phyloP scores from a whole-genome alignment of 1,140 invertebrate species.

The Aphelinus certus region DNA sequence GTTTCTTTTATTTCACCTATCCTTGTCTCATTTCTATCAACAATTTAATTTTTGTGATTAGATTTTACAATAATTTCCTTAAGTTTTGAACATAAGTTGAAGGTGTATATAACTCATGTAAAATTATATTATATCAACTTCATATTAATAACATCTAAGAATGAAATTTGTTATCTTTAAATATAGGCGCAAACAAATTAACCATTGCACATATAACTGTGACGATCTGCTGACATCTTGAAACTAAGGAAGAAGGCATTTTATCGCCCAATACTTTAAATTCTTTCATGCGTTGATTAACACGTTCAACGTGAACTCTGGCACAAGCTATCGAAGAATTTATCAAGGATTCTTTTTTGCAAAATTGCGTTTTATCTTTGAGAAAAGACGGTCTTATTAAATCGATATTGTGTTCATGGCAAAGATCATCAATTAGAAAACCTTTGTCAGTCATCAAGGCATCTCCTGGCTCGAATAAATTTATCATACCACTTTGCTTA shows the following conservation, averaged over 20 bases:
- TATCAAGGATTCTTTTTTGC: constrained; percentile 42
- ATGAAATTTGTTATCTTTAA: constrained; percentile 30
- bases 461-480: constrained; percentile 30
- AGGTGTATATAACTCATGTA: too few relatives aligned
- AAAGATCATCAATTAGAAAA: constrained; percentile 46
- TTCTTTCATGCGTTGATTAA: constrained; percentile 50
- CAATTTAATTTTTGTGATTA: too few relatives aligned
- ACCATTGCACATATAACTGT: constrained; percentile 27
- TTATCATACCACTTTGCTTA: constrained; percentile 26
- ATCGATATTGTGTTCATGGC: constrained; percentile 27
- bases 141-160: background rate
- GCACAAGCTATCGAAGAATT: constrained; percentile 48
- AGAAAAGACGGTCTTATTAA: constrained; percentile 41
- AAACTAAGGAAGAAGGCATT: constrained; percentile 38
- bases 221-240: constrained; percentile 35
- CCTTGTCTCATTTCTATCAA: too few relatives aligned
- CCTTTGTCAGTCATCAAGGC: constrained; percentile 42
- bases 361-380: constrained; percentile 37
- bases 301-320: constrained; percentile 37
- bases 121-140: too few relatives aligned
- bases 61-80: too few relatives aligned
- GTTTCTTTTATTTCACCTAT: too few relatives aligned
- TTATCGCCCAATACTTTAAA: constrained; percentile 46
- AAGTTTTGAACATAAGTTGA: too few relatives aligned
- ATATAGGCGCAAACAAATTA: constrained; percentile 37